Conservation (phyloP, 2,797 vertebrate species). For the Dryobates pubescens region DNA sequence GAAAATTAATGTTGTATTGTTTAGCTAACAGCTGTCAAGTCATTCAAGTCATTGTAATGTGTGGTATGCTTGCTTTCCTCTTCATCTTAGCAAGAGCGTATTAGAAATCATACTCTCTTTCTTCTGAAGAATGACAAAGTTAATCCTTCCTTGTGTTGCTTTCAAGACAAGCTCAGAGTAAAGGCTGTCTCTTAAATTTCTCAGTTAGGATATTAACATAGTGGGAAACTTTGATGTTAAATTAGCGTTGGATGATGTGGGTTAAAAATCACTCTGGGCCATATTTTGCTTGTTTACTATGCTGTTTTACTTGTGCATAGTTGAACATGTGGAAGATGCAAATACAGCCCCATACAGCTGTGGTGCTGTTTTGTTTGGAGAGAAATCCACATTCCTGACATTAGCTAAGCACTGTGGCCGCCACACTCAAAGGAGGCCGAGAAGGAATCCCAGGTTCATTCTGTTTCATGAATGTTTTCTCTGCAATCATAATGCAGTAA, state of each 20-base stretch:
- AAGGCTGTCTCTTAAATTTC: conserved; percentile 65
- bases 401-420: rapidly evolving
- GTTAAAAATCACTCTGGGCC: conserved; percentile 32
- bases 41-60: conserved; percentile 71
- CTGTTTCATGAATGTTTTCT: not conserved
- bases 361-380: not conserved
- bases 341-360: not conserved
- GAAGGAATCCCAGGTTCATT: not conserved
- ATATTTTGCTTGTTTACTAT: not conserved
- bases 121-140: conserved; percentile 72
- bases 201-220: conserved; percentile 31
- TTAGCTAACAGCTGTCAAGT: conserved; percentile 78
- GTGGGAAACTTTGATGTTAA: conserved; percentile 40
- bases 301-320: not conserved
- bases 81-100: conserved; percentile 44
- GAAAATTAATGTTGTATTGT: conserved; percentile 78
- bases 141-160: conserved; percentile 72
- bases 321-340: not conserved
- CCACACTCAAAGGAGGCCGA: not conserved
- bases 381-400: not conserved
- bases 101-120: conserved; percentile 71
- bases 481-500: not conserved
- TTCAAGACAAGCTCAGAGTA: conserved; percentile 54
- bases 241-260: conserved; percentile 13
- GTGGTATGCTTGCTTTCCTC: conserved; percentile 52